Evolutionary conservation across 1,140 invertebrate genomes (phyloP).

Genomic region (Drosophila auraria): DNA sequence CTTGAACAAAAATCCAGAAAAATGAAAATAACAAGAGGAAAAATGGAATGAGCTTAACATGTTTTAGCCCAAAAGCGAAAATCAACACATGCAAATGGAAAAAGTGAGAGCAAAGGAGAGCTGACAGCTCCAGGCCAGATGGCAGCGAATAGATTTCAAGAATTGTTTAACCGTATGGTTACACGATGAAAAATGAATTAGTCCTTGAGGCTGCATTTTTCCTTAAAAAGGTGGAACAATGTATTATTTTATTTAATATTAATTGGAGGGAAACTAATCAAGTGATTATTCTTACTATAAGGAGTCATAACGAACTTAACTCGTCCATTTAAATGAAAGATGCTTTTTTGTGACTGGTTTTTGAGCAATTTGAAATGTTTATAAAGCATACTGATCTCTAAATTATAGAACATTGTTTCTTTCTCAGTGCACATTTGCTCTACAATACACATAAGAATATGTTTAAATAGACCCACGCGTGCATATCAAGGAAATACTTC

Average conservation of each 20-base stretch:
- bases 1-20: conserved; percentile 43
- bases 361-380: not conserved
- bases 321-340: no score
- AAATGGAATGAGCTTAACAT: conserved; percentile 49
- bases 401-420: not conserved
- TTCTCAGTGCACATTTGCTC: not conserved
- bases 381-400: not conserved
- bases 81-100: conserved; percentile 64
- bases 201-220: not conserved
- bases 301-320: no score
- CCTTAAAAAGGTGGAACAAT: not conserved
- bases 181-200: not conserved
- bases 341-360: no score
- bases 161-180: conserved; percentile 15
- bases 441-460: not conserved
- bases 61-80: conserved; percentile 59
- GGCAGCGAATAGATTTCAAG: conserved; percentile 50
- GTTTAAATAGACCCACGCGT: conserved; percentile 40
- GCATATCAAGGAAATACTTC: conserved; percentile 62
- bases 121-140: conserved; percentile 53
- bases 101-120: conserved; percentile 15
- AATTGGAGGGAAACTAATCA: not conserved
- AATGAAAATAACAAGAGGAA: conserved; percentile 26
- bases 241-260: not conserved
- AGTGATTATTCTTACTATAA: not conserved